phyloP scores from a whole-genome alignment of 2,888 invertebrate species.

The Autographa pulchrina region DNA sequence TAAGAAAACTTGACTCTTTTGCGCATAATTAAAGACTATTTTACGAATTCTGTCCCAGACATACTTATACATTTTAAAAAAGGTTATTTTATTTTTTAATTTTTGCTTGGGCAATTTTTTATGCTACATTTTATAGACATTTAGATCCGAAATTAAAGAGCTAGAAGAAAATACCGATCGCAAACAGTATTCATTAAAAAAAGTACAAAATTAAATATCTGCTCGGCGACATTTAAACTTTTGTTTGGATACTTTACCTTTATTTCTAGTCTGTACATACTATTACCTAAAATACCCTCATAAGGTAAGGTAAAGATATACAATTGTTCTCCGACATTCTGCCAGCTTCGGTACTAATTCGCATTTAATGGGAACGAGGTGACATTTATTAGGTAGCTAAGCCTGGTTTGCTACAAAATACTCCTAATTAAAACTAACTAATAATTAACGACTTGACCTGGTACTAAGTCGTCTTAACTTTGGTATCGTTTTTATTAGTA shows the following conservation, averaged over 20 bases:
- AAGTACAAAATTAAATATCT: too few relatives aligned
- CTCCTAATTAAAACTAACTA: background rate
- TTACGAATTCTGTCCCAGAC: too few relatives aligned
- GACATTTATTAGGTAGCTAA: background rate
- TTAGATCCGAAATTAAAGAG: too few relatives aligned
- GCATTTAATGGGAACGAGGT: background rate
- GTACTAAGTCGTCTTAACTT: background rate
- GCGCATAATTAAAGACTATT: background rate
- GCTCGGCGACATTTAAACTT: too few relatives aligned
- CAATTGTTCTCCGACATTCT: slow-evolving; percentile 1
- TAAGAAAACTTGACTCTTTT: background rate
- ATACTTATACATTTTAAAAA: too few relatives aligned
- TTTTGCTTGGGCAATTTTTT: too few relatives aligned
- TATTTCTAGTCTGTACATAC: too few relatives aligned
- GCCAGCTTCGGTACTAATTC: background rate
- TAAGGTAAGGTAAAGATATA: background rate
- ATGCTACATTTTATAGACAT: too few relatives aligned
- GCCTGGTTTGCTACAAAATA: background rate
- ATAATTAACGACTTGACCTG: background rate
- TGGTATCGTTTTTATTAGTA: background rate
- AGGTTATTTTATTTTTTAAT: too few relatives aligned
- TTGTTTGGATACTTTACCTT: too few relatives aligned
- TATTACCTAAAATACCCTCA: background rate
- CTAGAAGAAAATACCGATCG: too few relatives aligned
- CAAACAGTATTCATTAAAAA: too few relatives aligned